Evolutionary conservation across 2,888 invertebrate species (phyloP), one percentile per base, ranked within the genome.

Genomic region (Leistus spinibarbis): DNA sequence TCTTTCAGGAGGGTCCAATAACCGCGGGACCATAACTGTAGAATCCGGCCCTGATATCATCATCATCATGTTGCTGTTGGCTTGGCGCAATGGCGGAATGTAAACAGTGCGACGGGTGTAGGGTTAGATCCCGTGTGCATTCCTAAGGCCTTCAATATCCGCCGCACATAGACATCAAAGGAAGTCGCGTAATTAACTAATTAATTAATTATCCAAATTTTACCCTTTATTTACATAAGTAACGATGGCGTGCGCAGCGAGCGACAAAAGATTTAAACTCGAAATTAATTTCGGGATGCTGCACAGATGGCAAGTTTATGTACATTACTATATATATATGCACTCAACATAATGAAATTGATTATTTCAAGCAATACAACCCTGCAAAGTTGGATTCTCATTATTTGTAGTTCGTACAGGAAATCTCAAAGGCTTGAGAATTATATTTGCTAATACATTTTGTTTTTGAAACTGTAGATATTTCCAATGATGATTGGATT

Each of bases 161-260:
- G 56, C 54, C 24, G 72, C 65, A 65, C 65, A 23, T 23, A 66
- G 3, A 73, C 53, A 73, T 73, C 73, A 73, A 73, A 73, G 73
- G 73, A 66, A 62, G 73, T 67, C 67, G 22, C 57, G 73, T 73
- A 73, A 67, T 73, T 73, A 73, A 73, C 73, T 73, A 67, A 73
- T 73, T 73, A 73, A 73, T 73, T 73, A 73, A 73, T 73, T 73
- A 73, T 66, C 67, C 62, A 73, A 73, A 73, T 73, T 73, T 73
- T 62, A 67, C 53, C 73, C 73, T 24, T 66, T 73, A 67, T 73
- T 73, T 73, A 67, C 67, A 67, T 73, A 73, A 73, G 73, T 65
- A 73, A 60, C 72, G 73, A 67, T 62, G 67, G 57, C 16, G 53
- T 54, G 23, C 64, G 65, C 71, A 24, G 20, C 57, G 10, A 20